These are phyloP conservation scores for Triops longicaudatus DNA, from an alignment of 1,140 invertebrate genomes.

Conservation along the genomic window DNA sequence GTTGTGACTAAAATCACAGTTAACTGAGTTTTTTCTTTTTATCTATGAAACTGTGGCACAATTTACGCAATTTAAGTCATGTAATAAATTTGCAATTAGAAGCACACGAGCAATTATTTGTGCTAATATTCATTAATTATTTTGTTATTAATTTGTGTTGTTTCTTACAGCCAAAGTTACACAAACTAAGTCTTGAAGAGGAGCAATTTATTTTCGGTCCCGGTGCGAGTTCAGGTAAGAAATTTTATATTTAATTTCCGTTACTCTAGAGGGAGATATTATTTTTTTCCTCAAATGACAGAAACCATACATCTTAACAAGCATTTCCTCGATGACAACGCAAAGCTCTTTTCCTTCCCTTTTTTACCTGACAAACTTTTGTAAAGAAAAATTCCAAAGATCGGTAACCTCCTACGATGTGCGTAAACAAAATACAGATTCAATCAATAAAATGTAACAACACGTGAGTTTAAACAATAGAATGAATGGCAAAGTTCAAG, in stretches of 20 bases:
- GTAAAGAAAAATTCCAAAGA: too few species aligned
- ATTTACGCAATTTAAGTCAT: too few species aligned
- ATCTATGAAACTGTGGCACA: too few species aligned
- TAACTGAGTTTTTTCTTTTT: too few species aligned
- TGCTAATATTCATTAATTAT: neutral
- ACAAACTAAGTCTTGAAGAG: neutral
- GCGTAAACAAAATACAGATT: too few species aligned
- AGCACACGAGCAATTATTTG: too few species aligned
- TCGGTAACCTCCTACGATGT: too few species aligned
- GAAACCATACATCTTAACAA: neutral
- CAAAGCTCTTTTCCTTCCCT: neutral
- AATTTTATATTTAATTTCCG: neutral
- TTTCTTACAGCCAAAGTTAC: neutral
- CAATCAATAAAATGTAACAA: too few species aligned
- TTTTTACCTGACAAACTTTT: neutral
- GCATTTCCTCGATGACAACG: neutral
- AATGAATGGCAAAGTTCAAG: neutral
- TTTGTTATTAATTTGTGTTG: neutral
- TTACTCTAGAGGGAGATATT: neutral
- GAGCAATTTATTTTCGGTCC: neutral
- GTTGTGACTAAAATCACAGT: too few species aligned
- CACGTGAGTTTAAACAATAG: neutral
- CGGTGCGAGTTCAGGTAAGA: neutral
- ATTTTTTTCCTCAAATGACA: neutral
- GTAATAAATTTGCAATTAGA: too few species aligned